These are phyloP conservation scores for Metopolophium dirhodum DNA, from an alignment of 1,140 invertebrate species.

Conservation along the genomic window DNA sequence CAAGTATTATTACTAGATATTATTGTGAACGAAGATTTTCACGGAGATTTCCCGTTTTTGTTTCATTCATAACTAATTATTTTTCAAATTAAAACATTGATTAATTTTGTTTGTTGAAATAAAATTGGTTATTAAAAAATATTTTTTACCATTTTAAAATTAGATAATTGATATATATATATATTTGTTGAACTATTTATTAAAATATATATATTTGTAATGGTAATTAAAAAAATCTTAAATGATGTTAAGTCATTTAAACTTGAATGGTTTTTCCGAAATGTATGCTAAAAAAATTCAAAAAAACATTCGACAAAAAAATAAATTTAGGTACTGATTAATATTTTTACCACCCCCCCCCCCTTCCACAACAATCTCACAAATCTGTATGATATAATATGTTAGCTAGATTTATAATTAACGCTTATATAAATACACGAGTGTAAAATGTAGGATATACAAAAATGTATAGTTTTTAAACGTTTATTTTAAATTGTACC, in stretches of 20 bases:
- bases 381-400: neutral
- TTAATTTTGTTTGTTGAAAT: neutral
- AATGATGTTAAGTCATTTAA: no score
- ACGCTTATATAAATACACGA: no score
- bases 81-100: neutral
- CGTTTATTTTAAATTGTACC: no score
- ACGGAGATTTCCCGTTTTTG: neutral
- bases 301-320: no score
- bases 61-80: constrained; percentile 2
- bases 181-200: neutral
- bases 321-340: neutral
- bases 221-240: neutral
- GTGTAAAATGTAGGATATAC: no score
- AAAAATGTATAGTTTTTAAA: no score
- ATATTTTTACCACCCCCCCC: neutral
- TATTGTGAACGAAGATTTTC: neutral
- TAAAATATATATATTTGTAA: neutral
- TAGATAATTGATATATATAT: neutral
- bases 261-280: no score
- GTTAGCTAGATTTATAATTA: neutral
- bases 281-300: no score
- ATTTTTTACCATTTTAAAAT: neutral
- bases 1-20: neutral
- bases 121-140: neutral
- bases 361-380: neutral